phyloP scores from a whole-genome alignment of 2,888 invertebrate genomes.

The Acronicta psi region DNA sequence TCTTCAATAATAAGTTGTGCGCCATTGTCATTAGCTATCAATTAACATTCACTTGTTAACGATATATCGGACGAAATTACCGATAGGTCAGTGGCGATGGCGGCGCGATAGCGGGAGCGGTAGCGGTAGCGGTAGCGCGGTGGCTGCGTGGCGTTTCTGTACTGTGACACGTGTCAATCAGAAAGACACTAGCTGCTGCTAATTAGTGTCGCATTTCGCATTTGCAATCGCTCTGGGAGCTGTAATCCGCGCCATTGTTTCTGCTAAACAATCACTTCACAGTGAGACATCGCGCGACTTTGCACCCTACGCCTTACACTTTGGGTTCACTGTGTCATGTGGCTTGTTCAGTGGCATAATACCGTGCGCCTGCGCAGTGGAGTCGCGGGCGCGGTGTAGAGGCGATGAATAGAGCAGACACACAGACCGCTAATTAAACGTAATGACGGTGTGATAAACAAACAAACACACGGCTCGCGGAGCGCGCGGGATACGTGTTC shows the following conservation, averaged over 20 bases:
- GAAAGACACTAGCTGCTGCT: slow-evolving; percentile 27
- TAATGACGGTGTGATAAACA: slow-evolving; percentile 74
- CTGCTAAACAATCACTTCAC: slow-evolving; percentile 58
- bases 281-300: slow-evolving; percentile 17
- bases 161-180: slow-evolving; percentile 54
- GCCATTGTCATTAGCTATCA: slow-evolving; percentile 18
- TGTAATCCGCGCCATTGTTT: slow-evolving; percentile 64
- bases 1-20: slow-evolving; percentile 49
- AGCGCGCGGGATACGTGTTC: background rate
- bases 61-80: slow-evolving; percentile 11
- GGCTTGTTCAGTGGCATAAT: slow-evolving; percentile 3
- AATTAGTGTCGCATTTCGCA: slow-evolving; percentile 55
- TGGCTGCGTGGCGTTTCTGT: background rate
- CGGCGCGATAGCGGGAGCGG: too few species aligned
- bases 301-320: slow-evolving; percentile 8
- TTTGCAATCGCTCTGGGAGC: slow-evolving; percentile 54
- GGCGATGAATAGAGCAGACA: slow-evolving; percentile 46
- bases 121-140: background rate
- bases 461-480: slow-evolving; percentile 58
- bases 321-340: slow-evolving; percentile 3
- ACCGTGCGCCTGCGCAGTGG: slow-evolving; percentile 4
- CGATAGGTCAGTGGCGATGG: too few species aligned
- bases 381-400: slow-evolving; percentile 16
- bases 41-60: slow-evolving; percentile 12
- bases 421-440: slow-evolving; percentile 70